These are phyloP conservation scores for Scolanthus callimorphus DNA, from an alignment of 92 coral and sea anemone genomes.

Conservation along the genomic window DNA sequence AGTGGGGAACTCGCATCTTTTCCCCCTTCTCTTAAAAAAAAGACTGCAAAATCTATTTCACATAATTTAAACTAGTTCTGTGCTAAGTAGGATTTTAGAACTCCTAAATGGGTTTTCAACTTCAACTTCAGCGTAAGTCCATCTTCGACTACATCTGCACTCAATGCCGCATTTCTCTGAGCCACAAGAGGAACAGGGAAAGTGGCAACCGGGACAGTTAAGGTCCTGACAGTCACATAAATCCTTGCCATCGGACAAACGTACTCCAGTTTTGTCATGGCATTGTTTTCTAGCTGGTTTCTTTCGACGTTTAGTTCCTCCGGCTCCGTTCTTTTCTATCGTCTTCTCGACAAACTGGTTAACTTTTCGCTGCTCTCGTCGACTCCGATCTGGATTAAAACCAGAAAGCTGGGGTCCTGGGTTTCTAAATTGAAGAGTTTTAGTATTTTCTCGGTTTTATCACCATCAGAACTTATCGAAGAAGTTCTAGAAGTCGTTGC, in stretches of 20 bases:
- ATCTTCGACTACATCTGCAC: conserved; percentile 84
- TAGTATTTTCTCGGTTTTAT: conserved; percentile 73
- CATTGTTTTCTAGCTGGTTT: conserved; percentile 30
- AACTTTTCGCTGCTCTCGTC: conserved; percentile 86
- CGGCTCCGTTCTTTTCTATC: neutral
- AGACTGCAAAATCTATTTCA: no score
- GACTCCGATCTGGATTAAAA: conserved; percentile 91
- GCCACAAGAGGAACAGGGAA: conserved; percentile 92
- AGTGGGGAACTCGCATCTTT: no score
- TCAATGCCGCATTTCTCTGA: conserved; percentile 98
- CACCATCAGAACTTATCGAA: conserved; percentile 62
- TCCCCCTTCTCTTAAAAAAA: no score
- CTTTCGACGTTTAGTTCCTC: conserved; percentile 14
- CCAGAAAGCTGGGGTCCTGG: conserved; percentile 87
- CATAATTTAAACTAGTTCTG: no score
- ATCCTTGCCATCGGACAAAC: conserved; percentile 77
- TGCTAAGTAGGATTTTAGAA: no score
- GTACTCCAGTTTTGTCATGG: conserved; percentile 81
- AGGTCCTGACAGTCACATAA: conserved; percentile 92
- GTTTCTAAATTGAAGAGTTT: conserved; percentile 82
- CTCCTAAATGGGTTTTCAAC: conserved; percentile 61
- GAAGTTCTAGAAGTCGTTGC: conserved; percentile 24
- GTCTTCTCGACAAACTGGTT: conserved; percentile 45
- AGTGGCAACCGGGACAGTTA: conserved; percentile 94
- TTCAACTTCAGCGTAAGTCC: conserved; percentile 87